These are phyloP conservation scores for Calosoma granatense DNA, from an alignment of 1,140 invertebrate species.

Conservation along the genomic window DNA sequence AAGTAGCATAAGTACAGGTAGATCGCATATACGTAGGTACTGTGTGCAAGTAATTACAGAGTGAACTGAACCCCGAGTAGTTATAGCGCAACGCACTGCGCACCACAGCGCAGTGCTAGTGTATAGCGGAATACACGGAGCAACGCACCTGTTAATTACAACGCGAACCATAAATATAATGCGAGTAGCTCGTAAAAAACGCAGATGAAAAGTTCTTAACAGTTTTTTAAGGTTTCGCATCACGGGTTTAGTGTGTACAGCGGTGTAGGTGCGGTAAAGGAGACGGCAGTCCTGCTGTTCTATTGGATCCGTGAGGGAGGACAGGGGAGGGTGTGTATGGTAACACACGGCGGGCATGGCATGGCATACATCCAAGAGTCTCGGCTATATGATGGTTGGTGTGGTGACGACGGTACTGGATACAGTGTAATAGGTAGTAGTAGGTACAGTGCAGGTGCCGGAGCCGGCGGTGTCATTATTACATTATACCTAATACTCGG, in stretches of 20 bases:
- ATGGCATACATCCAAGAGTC: too few relatives aligned
- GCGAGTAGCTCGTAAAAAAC: constrained; percentile 7
- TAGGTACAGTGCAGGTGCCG: neutral
- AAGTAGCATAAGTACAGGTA: neutral
- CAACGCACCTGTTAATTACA: constrained; percentile 7
- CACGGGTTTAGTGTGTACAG: neutral
- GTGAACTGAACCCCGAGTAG: neutral
- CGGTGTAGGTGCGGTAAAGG: neutral
- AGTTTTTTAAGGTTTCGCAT: constrained; percentile 8
- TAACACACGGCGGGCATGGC: too few relatives aligned
- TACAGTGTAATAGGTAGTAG: neutral
- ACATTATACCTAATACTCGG: constrained; percentile 1
- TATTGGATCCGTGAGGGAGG: too few relatives aligned
- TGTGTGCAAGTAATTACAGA: neutral
- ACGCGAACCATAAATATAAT: constrained; percentile 8
- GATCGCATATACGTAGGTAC: neutral
- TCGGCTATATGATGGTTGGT: too few relatives aligned
- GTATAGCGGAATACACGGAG: constrained; percentile 5
- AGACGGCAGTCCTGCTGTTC: too few relatives aligned
- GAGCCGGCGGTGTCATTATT: constrained; percentile 1
- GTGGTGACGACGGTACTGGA: neutral
- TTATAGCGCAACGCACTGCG: too few relatives aligned
- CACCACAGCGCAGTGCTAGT: neutral
- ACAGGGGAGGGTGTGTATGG: too few relatives aligned
- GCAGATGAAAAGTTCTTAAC: constrained; percentile 8